Percentiles rank a stretch among this genome's conserved stretches.
These are phyloP conservation scores for Saguinus imperator DNA, from an alignment of 2,113 vertebrate species.

Conservation along the genomic window DNA sequence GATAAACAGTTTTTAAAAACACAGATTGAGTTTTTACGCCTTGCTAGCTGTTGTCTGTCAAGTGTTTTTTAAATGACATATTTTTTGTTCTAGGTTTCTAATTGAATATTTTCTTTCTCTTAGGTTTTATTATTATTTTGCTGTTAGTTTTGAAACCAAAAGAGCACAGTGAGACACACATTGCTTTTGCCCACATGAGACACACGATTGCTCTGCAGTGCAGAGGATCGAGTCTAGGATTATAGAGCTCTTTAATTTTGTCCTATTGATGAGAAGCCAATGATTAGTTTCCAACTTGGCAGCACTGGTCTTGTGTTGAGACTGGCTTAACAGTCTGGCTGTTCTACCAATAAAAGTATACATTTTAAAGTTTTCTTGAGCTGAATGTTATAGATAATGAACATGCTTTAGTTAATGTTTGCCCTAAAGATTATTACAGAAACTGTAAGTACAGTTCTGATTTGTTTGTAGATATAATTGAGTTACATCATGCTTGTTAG, in stretches of 20 bases:
- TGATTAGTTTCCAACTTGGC: neutral
- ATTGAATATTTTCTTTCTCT: neutral
- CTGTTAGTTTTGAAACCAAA: neutral
- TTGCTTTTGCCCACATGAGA: neutral
- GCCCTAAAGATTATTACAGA: neutral
- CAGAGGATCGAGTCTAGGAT: neutral
- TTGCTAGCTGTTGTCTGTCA: neutral
- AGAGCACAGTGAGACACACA: neutral
- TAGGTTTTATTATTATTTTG: constrained; percentile 19
- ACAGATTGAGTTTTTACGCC: neutral
- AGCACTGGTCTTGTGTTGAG: neutral
- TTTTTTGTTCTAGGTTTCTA: neutral
- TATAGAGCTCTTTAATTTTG: neutral
- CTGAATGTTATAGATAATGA: neutral
- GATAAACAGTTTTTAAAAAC: neutral
- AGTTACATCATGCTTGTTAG: neutral
- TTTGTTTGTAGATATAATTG: neutral
- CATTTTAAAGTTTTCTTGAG: neutral
- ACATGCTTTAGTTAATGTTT: neutral
- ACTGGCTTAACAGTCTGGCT: neutral
- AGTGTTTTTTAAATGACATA: neutral
- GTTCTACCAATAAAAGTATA: neutral
- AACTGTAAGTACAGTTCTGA: neutral
- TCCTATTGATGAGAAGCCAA: neutral
- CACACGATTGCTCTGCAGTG: neutral